These are phyloP conservation scores for Ophion ventricosus DNA, from an alignment of 2,888 invertebrate genomes.

Conservation along the genomic window DNA sequence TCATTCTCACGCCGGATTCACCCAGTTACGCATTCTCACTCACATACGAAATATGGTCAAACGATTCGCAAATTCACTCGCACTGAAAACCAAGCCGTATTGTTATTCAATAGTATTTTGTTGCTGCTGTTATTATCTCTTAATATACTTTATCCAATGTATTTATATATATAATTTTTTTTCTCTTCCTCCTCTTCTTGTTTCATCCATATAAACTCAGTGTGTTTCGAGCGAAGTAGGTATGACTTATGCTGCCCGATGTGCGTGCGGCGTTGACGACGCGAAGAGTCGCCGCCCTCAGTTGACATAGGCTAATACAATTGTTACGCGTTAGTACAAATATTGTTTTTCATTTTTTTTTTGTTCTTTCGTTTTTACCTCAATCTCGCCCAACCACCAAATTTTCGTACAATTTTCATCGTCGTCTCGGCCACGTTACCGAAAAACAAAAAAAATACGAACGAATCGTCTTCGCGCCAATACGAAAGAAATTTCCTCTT, in stretches of 20 bases:
- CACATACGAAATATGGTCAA: slow-evolving; percentile 65
- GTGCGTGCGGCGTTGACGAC: slow-evolving; percentile 71
- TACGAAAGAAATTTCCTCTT: slow-evolving; percentile 40
- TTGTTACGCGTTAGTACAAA: slow-evolving; percentile 46
- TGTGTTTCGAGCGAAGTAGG: slow-evolving; percentile 76
- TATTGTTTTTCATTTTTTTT: slow-evolving; percentile 37
- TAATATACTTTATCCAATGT: slow-evolving; percentile 83
- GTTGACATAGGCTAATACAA: slow-evolving; percentile 32
- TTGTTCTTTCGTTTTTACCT: background rate
- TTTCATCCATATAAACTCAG: slow-evolving; percentile 79
- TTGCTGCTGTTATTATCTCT: slow-evolving; percentile 81
- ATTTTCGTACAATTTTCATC: slow-evolving; percentile 18
- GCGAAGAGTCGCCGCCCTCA: slow-evolving; percentile 53
- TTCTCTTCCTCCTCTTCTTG: slow-evolving; percentile 44
- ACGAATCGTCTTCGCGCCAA: slow-evolving; percentile 58
- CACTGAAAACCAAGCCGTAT: slow-evolving; percentile 84
- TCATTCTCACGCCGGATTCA: slow-evolving; percentile 23
- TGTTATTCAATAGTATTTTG: slow-evolving; percentile 76
- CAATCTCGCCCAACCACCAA: slow-evolving; percentile 1
- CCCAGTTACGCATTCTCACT: slow-evolving; percentile 30
- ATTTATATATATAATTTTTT: slow-evolving; percentile 76
- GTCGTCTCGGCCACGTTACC: slow-evolving; percentile 18
- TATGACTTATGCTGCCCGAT: slow-evolving; percentile 79
- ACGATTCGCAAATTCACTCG: slow-evolving; percentile 69
- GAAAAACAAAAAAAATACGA: slow-evolving; percentile 8